A percentile compares a stretch with the other conserved stretches of the same genome.
Conservation (phyloP, 2,113 vertebrate genomes). For the Eudorcas thomsonii region DNA sequence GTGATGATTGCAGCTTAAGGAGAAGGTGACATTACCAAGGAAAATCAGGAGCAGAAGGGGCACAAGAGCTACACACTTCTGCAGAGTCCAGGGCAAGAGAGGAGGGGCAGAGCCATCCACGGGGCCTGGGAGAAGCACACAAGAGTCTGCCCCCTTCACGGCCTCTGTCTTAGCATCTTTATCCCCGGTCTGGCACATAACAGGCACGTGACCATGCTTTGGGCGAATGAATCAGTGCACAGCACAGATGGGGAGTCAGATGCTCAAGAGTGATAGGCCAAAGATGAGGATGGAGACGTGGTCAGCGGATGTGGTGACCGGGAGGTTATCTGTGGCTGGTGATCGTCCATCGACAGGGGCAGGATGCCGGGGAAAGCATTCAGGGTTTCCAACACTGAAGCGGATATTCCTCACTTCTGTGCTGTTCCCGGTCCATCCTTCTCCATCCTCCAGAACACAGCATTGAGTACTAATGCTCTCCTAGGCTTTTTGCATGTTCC, state of each 20-base stretch:
- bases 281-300: not conserved
- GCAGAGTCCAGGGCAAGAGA: not conserved
- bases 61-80: not conserved
- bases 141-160: not conserved
- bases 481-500: not conserved
- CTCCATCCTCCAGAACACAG: not conserved
- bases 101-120: not conserved
- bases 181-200: not conserved
- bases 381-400: not conserved
- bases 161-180: not conserved
- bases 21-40: not conserved
- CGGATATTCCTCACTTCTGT: not conserved
- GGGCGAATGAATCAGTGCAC: not conserved
- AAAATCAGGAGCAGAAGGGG: not conserved
- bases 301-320: not conserved
- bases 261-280: not conserved
- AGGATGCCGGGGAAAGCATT: not conserved
- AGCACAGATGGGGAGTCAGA: not conserved
- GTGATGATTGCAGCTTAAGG: not conserved
- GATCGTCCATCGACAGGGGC: not conserved
- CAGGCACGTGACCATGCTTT: not conserved
- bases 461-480: not conserved
- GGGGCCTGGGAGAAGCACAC: not conserved
- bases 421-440: not conserved
- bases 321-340: not conserved